Conservation (phyloP, 2,888 invertebrate genomes). For the Pseudolycoriella hygida region DNA sequence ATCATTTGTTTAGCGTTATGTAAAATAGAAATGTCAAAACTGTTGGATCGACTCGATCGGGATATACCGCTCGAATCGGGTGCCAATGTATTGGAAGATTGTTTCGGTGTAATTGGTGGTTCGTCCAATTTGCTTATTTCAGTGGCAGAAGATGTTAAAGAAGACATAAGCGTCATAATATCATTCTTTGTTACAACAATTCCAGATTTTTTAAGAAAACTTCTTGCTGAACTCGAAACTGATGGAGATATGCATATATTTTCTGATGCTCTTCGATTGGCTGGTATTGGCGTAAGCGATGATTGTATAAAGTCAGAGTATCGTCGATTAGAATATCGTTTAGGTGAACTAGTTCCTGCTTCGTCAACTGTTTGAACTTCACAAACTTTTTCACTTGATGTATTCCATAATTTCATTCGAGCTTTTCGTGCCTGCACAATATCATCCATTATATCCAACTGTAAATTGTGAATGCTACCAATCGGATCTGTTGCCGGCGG, state of each 20-base stretch:
- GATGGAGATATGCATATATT: slow-evolving; percentile 31
- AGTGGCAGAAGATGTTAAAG: slow-evolving; percentile 62
- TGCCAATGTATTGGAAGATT: slow-evolving; percentile 10
- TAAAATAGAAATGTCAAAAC: slow-evolving; percentile 65
- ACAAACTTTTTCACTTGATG: slow-evolving; percentile 61
- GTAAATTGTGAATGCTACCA: slow-evolving; percentile 67
- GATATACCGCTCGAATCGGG: slow-evolving; percentile 18
- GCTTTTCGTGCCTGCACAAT: slow-evolving; percentile 68
- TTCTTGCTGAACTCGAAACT: slow-evolving; percentile 16
- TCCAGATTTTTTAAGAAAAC: slow-evolving; percentile 28
- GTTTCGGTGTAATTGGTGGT: slow-evolving; percentile 15
- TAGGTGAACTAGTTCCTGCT: slow-evolving; percentile 31
- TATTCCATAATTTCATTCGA: slow-evolving; percentile 70
- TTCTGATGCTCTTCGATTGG: slow-evolving; percentile 51
- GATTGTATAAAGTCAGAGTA: slow-evolving; percentile 56
- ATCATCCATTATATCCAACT: slow-evolving; percentile 77
- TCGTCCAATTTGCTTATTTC: slow-evolving; percentile 56
- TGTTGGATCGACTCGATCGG: slow-evolving; percentile 57
- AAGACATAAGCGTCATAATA: slow-evolving; percentile 58
- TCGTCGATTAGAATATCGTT: slow-evolving; percentile 43
- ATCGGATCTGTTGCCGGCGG: slow-evolving; percentile 54
- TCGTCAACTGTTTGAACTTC: slow-evolving; percentile 69
- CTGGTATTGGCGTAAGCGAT: slow-evolving; percentile 39
- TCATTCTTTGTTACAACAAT: slow-evolving; percentile 70
- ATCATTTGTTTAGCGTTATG: slow-evolving; percentile 31